phyloP scores from a whole-genome alignment of 2,113 vertebrate genomes.

The Hippopotamus amphibius region DNA sequence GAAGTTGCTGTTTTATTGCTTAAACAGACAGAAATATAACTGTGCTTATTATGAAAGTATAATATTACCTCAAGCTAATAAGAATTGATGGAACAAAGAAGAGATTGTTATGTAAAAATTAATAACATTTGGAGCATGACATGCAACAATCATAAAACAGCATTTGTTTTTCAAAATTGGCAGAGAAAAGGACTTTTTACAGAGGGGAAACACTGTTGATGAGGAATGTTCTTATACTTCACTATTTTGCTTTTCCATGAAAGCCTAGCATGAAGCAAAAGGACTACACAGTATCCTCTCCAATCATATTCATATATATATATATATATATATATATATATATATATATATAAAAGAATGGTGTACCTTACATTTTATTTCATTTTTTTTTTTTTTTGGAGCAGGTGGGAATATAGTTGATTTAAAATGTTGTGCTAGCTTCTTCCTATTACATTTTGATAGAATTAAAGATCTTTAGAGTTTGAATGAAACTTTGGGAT shows the following conservation, averaged over 20 bases:
- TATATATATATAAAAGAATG: neutral
- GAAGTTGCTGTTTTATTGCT: constrained; percentile 83
- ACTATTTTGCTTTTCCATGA: constrained; percentile 49
- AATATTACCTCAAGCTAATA: constrained; percentile 77
- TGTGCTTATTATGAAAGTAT: constrained; percentile 71
- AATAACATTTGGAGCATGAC: constrained; percentile 66
- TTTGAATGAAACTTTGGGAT: constrained; percentile 42
- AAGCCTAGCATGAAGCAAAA: neutral
- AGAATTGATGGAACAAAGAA: constrained; percentile 47
- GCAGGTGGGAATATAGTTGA: neutral
- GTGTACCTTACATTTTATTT: neutral
- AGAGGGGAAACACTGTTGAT: neutral
- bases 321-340: neutral
- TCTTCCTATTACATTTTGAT: neutral
- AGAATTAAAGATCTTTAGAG: neutral
- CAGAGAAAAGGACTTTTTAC: constrained; percentile 5
- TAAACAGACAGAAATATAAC: constrained; percentile 80
- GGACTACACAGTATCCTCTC: neutral
- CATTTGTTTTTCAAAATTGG: constrained; percentile 62
- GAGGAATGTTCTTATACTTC: constrained; percentile 16
- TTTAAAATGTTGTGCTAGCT: neutral
- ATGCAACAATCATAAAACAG: neutral
- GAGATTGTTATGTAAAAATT: constrained; percentile 68
- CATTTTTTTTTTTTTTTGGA: too few species aligned
- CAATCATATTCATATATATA: neutral